These are phyloP conservation scores for Cynaeus angustus DNA, from an alignment of 2,888 invertebrate species.

Conservation along the genomic window DNA sequence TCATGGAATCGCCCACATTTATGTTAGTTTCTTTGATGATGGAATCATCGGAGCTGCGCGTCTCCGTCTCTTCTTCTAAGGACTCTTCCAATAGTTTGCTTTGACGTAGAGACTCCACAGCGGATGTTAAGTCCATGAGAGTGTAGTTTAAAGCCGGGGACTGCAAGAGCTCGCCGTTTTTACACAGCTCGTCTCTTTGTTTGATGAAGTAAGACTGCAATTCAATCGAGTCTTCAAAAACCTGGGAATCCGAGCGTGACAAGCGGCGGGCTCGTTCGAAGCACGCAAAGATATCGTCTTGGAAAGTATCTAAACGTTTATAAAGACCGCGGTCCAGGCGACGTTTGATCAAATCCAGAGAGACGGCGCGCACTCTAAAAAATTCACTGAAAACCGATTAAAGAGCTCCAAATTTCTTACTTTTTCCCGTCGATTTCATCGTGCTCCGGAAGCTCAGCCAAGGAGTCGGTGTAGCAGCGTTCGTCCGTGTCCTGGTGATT, in stretches of 20 bases:
- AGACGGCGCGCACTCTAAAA: slow-evolving; percentile 85
- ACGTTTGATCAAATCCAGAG: slow-evolving; percentile 94
- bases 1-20: slow-evolving; percentile 75
- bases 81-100: slow-evolving; percentile 85
- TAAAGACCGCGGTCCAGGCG: slow-evolving; percentile 94
- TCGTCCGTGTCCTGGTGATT: slow-evolving; percentile 98
- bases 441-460: slow-evolving; percentile 94
- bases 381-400: too few species aligned
- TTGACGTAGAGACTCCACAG: slow-evolving; percentile 84
- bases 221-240: slow-evolving; percentile 96
- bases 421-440: slow-evolving; percentile 83
- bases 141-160: slow-evolving; percentile 92
- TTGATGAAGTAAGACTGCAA: slow-evolving; percentile 93
- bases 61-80: slow-evolving; percentile 83
- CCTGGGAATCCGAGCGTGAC: slow-evolving; percentile 93
- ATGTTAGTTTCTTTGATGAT: slow-evolving; percentile 63
- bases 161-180: slow-evolving; percentile 83
- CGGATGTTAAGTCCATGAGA: slow-evolving; percentile 81
- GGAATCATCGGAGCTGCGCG: slow-evolving; percentile 73
- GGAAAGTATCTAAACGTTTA: slow-evolving; percentile 94
- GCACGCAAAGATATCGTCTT: slow-evolving; percentile 96
- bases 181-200: slow-evolving; percentile 82
- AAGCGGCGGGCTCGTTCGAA: slow-evolving; percentile 91
- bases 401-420: slow-evolving; percentile 66
- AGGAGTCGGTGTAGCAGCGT: slow-evolving; percentile 95